A percentile compares a stretch with the other conserved stretches of the same genome.
Evolutionary conservation across 1,140 invertebrate genomes (phyloP).

Genomic region (Lucilia sericata): DNA sequence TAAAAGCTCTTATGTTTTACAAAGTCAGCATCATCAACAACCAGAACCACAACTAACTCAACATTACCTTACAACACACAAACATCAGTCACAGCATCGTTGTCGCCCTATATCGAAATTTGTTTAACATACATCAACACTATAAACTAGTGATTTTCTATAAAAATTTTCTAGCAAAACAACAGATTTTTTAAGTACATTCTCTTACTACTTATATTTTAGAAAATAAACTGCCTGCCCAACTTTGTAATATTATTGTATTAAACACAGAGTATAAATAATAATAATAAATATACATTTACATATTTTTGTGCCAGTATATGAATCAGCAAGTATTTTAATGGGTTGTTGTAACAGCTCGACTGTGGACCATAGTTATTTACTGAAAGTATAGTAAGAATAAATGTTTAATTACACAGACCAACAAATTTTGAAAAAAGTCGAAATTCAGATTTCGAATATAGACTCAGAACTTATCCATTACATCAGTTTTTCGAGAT

Average conservation of each 20-base stretch:
- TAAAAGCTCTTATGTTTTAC: neutral
- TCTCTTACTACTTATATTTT: neutral
- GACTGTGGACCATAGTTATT: too few species aligned
- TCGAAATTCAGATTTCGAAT: too few species aligned
- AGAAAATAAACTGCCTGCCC: constrained; percentile 8
- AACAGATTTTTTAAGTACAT: constrained; percentile 17
- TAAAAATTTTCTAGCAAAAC: too few species aligned
- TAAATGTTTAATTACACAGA: too few species aligned
- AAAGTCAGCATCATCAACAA: neutral
- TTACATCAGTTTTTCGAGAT: too few species aligned
- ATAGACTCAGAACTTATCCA: too few species aligned
- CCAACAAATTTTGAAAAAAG: too few species aligned
- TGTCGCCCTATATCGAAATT: constrained; percentile 23
- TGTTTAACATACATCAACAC: neutral
- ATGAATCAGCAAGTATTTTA: neutral
- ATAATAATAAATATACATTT: neutral
- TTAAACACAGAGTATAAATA: neutral
- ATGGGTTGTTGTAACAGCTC: too few species aligned
- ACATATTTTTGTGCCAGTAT: neutral
- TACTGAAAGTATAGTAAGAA: too few species aligned
- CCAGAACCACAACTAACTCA: too few species aligned
- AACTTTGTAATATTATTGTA: constrained; percentile 1
- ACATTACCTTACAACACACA: too few species aligned
- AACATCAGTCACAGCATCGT: neutral
- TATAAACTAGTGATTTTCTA: neutral